Evolutionary conservation across 2,888 invertebrate genomes (phyloP), one percentile per base, ranked within the genome.

Genomic region (Cephus rjabovi): DNA sequence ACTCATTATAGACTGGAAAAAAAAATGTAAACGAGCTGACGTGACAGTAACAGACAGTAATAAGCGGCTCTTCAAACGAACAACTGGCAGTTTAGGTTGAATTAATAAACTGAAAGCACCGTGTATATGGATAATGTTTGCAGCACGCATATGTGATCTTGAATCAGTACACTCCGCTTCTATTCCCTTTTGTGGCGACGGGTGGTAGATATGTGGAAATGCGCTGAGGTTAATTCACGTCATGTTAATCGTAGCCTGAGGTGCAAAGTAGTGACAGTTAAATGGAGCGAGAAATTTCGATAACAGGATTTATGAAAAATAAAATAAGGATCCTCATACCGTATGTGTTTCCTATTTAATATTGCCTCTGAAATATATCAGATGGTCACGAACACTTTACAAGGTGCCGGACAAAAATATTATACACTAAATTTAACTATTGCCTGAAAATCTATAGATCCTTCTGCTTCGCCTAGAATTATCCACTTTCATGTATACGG

Each of bases 211-310:
- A 76, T 77, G 76, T 76, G 77, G 78, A 83, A 71, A 81, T 78
- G 75, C 83, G 69, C 81, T 76, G 81, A 76, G 81, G 82, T 83
- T 77, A 80, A 76, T 80, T 82, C 81, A 81, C 78, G 79, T 81
- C 82, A 79, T 73, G 81, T 80, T 81, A 78, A 34, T 71, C 73
- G 76, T 79, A 74, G 76, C 75, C 73, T 75, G 74, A 81, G 85
- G 84, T 86, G 83, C 81, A 82, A 84, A 81, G 79, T 77, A 79
- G 76, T 77, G 81, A 76, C 82, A 79, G 81, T 78, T 79, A 83
- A 80, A 79, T 82, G 82, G 77, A 82, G 80, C 79, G 81, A 79
- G 77, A 80, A 77, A 76, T 76, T 80, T 74, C 40, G 74, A 79
- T 81, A 82, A 81, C 79, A 77, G 79, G 73, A 79, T 78, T 79